Conservation (phyloP, 2,888 invertebrate species). For the Sarcophaga variegata region DNA sequence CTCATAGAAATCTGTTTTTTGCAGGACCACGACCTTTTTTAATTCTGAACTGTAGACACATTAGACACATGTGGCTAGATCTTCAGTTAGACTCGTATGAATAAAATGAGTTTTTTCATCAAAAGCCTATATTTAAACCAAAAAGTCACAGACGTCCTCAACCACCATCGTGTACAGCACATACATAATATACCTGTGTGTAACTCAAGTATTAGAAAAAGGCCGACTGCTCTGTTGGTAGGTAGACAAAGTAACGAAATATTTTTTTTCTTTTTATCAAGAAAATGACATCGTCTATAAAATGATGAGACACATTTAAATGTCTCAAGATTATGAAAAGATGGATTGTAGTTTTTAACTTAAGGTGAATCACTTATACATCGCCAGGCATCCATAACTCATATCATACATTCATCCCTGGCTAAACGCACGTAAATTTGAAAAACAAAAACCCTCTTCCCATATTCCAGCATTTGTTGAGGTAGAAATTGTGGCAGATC, state of each 20-base stretch:
- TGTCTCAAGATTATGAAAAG: slow-evolving; percentile 8
- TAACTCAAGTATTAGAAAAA: no score
- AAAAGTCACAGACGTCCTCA: no score
- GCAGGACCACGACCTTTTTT: no score
- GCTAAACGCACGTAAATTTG: slow-evolving; percentile 5
- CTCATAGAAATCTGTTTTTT: no score
- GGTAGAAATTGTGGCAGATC: background rate
- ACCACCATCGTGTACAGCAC: background rate
- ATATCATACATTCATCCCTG: slow-evolving; percentile 12
- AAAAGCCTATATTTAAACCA: no score
- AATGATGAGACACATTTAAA: background rate
- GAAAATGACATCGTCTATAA: background rate
- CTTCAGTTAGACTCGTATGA: no score
- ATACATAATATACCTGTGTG: no score
- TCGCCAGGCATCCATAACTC: background rate
- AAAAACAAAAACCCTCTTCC: background rate
- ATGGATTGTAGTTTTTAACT: slow-evolving; percentile 18
- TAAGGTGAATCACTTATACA: background rate
- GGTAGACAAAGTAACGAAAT: slow-evolving; percentile 2
- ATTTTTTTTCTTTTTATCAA: background rate
- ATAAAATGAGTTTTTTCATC: no score
- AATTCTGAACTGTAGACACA: no score
- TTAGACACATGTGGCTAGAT: no score
- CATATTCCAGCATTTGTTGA: no score
- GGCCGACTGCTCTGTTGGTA: background rate